These are phyloP conservation scores for Conistra vaccinii DNA, from an alignment of 2,888 invertebrate species.

Conservation along the genomic window DNA sequence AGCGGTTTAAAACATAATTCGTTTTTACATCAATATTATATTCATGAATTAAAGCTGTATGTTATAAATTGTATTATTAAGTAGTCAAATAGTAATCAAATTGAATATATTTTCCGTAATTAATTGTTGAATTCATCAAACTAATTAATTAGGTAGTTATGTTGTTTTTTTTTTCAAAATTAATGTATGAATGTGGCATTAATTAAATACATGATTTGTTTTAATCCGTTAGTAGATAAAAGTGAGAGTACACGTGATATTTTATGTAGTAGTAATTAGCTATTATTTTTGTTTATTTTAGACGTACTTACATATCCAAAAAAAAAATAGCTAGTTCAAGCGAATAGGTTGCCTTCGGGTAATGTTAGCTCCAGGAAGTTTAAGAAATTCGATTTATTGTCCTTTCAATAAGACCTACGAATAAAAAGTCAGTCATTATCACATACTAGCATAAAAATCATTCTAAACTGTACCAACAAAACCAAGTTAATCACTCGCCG, in stretches of 20 bases:
- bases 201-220: not conserved
- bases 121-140: constrained; percentile 14
- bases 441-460: not conserved
- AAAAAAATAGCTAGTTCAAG: not conserved
- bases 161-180: not conserved
- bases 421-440: not conserved
- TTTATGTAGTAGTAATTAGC: too few relatives aligned
- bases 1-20: constrained; percentile 5
- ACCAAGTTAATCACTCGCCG: not conserved
- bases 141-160: not conserved
- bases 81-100: not conserved
- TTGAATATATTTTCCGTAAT: not conserved
- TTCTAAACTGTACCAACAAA: not conserved
- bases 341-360: not conserved
- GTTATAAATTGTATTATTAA: not conserved
- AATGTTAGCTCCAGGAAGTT: not conserved
- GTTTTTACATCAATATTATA: not conserved
- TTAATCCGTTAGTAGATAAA: too few relatives aligned
- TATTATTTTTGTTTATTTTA: too few relatives aligned
- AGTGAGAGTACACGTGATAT: too few relatives aligned
- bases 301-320: too few relatives aligned
- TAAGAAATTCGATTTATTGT: not conserved
- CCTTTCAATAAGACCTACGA: not conserved
- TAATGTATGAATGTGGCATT: not conserved
- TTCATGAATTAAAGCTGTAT: not conserved